These are phyloP conservation scores for Danio tinwini DNA, from an alignment of 2,797 vertebrate species.

Conservation along the genomic window DNA sequence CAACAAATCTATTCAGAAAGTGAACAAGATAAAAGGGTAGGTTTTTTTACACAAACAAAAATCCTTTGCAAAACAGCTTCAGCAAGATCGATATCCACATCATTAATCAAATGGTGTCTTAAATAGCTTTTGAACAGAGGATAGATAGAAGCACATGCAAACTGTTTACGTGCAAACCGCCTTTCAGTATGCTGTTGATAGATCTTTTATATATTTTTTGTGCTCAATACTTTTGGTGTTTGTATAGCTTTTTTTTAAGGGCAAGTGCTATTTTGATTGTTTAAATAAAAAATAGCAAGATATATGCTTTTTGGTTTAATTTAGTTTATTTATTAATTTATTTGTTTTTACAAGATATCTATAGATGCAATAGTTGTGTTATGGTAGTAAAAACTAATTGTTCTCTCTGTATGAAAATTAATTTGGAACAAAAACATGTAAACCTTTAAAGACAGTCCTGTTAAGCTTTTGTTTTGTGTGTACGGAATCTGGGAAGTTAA, in stretches of 20 bases:
- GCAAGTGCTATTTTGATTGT: neutral
- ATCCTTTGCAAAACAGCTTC: slow-evolving; percentile 22
- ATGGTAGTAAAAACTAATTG: too few relatives aligned
- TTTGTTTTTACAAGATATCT: too few relatives aligned
- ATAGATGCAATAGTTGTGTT: too few relatives aligned
- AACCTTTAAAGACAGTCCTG: too few relatives aligned
- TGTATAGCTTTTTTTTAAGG: neutral
- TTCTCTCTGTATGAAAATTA: too few relatives aligned
- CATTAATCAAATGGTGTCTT: slow-evolving; percentile 25
- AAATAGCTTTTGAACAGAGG: slow-evolving; percentile 19
- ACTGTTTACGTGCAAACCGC: neutral
- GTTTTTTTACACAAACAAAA: slow-evolving; percentile 24
- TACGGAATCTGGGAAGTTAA: too few relatives aligned
- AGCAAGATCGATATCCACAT: slow-evolving; percentile 14
- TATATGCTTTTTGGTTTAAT: too few relatives aligned
- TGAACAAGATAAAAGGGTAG: slow-evolving; percentile 10
- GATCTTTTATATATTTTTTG: neutral
- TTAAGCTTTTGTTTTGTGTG: too few relatives aligned
- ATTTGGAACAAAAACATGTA: too few relatives aligned
- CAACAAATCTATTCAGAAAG: slow-evolving; percentile 26
- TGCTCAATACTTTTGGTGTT: neutral
- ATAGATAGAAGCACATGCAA: slow-evolving; percentile 13
- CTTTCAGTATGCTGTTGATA: slow-evolving; percentile 13
- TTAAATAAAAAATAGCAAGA: too few relatives aligned
- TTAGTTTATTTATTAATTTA: too few relatives aligned